Evolutionary conservation across 2,797 vertebrate genomes (phyloP).

Genomic region (Malacoraja senta): DNA sequence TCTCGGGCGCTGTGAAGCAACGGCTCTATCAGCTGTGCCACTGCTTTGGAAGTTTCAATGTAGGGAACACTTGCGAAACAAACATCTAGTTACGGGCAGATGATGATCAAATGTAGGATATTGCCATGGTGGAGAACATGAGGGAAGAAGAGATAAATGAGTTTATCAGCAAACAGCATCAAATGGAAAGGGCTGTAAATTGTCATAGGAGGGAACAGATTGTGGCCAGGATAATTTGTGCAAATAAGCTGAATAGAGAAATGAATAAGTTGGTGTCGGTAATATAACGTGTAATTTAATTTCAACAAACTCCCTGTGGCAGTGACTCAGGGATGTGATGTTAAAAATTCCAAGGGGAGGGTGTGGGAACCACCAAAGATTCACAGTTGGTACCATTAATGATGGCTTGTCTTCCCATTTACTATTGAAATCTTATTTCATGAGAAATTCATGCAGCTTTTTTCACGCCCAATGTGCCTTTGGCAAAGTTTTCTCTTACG

Average conservation of each 20-base stretch:
- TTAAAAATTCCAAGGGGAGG: not conserved
- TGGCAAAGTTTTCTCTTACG: not conserved
- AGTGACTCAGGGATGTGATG: not conserved
- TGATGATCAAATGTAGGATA: not conserved
- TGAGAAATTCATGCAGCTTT: not conserved
- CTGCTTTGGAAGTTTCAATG: no score
- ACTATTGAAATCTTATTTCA: not conserved
- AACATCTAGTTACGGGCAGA: not conserved
- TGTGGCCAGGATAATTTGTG: not conserved
- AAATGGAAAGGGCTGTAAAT: not conserved
- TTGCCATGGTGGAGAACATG: not conserved
- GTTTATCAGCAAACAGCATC: not conserved
- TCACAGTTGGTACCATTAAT: not conserved
- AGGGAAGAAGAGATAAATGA: not conserved
- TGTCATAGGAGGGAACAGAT: not conserved
- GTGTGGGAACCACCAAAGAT: not conserved
- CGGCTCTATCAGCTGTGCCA: no score
- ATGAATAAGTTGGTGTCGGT: not conserved
- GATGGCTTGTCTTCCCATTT: not conserved
- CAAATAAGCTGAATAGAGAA: not conserved
- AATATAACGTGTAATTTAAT: not conserved
- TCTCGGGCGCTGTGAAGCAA: no score
- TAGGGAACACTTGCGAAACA: not conserved
- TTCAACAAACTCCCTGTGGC: not conserved
- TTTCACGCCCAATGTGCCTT: not conserved